These are phyloP conservation scores for Drosophila sturtevanti DNA, from an alignment of 1,140 invertebrate species.

Conservation along the genomic window DNA sequence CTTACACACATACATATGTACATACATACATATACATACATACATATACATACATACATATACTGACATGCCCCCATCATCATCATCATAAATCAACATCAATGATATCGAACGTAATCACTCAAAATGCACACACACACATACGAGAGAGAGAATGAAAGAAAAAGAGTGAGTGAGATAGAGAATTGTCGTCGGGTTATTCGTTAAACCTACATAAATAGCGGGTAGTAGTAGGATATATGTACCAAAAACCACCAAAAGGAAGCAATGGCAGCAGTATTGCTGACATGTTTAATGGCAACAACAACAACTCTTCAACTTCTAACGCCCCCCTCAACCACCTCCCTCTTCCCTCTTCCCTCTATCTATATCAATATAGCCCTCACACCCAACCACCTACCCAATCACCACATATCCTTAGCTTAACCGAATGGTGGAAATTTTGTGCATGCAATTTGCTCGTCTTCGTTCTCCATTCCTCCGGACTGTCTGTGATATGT, in stretches of 20 bases:
- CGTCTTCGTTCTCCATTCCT: not conserved
- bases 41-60: slow-evolving; percentile 12
- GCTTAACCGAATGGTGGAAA: slow-evolving; percentile 53
- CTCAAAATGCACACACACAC: slow-evolving; percentile 60
- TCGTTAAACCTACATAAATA: slow-evolving; percentile 71
- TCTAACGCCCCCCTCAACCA: slow-evolving; percentile 1
- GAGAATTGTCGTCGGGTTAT: slow-evolving; percentile 33
- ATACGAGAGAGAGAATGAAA: not conserved
- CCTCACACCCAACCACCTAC: no score
- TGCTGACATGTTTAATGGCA: slow-evolving; percentile 77
- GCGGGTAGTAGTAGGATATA: slow-evolving; percentile 42
- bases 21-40: slow-evolving; percentile 9
- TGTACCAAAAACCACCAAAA: slow-evolving; percentile 56
- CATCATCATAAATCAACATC: slow-evolving; percentile 80
- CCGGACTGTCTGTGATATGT: slow-evolving; percentile 43
- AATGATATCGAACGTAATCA: slow-evolving; percentile 80
- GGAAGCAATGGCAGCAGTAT: slow-evolving; percentile 28
- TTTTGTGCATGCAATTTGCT: slow-evolving; percentile 71
- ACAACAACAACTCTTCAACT: slow-evolving; percentile 48
- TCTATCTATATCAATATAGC: no score
- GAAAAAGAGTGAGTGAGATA: not conserved
- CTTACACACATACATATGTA: slow-evolving; percentile 20
- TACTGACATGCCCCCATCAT: slow-evolving; percentile 18
- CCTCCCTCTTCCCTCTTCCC: not conserved
- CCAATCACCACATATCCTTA: not conserved